These are phyloP conservation scores for Melitaea athalia DNA, from an alignment of 2,888 invertebrate genomes.

Conservation along the genomic window DNA sequence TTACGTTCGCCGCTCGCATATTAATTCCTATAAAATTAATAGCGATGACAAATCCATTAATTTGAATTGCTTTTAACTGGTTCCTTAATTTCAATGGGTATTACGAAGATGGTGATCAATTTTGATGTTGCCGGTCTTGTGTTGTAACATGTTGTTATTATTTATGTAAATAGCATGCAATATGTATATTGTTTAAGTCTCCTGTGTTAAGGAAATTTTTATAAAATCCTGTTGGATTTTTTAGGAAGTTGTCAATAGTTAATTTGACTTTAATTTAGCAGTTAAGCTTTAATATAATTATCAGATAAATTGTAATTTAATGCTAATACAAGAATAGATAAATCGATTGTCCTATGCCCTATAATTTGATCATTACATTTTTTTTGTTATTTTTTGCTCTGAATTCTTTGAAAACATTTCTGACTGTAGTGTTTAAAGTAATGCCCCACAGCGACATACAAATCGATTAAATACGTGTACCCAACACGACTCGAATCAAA, in stretches of 20 bases:
- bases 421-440: background rate
- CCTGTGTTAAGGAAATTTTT: background rate
- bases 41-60: constrained; percentile 82
- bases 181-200: background rate
- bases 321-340: background rate
- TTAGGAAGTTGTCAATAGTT: no score
- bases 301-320: background rate
- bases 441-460: constrained; percentile 24
- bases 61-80: constrained; percentile 69
- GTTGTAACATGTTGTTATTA: background rate
- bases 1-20: constrained; percentile 77
- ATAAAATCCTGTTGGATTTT: no score
- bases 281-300: no score
- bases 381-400: background rate
- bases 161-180: constrained; percentile 2
- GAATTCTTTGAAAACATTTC: constrained; percentile 5
- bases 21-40: constrained; percentile 81
- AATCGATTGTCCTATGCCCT: no score
- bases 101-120: constrained; percentile 14
- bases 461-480: constrained; percentile 38
- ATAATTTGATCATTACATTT: background rate
- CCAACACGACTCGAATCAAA: constrained; percentile 43
- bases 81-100: constrained; percentile 38
- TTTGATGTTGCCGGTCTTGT: constrained; percentile 3
- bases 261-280: no score